phyloP scores from a whole-genome alignment of 92 coral and sea anemone species.

The Scolanthus callimorphus region DNA sequence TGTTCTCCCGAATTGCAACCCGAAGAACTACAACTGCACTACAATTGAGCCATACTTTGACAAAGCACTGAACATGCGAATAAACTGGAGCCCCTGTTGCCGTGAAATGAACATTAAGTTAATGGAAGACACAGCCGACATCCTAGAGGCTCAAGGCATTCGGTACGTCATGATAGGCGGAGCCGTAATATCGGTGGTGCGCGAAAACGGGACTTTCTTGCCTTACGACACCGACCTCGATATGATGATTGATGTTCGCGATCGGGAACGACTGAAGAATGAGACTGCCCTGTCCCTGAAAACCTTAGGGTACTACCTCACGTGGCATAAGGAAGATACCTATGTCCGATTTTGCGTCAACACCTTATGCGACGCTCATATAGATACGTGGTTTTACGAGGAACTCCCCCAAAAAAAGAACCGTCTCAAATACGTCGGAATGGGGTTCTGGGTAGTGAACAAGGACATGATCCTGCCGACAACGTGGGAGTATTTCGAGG shows the following conservation, averaged over 20 bases:
- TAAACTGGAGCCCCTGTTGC: conserved; percentile 35
- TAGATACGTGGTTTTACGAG: conserved; percentile 28
- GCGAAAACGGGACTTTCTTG: conserved; percentile 26
- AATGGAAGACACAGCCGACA: conserved; percentile 13
- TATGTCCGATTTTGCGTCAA: conserved; percentile 19
- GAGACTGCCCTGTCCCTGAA: conserved; percentile 15
- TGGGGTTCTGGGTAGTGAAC: conserved; percentile 19
- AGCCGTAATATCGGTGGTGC: conserved; percentile 25
- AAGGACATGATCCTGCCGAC: conserved; percentile 14
- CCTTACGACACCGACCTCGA: conserved; percentile 38
- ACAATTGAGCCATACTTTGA: conserved; percentile 25
- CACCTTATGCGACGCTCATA: conserved; percentile 25
- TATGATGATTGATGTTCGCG: conserved; percentile 20
- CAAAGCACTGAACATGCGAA: conserved; percentile 22
- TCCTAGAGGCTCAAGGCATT: conserved; percentile 21
- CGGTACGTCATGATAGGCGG: conserved; percentile 29
- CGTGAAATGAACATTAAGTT: conserved; percentile 16
- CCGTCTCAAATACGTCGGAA: conserved; percentile 9
- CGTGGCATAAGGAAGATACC: conserved; percentile 3
- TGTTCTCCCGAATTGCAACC: conserved; percentile 10
- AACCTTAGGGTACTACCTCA: conserved; percentile 9
- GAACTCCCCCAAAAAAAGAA: conserved; percentile 9
- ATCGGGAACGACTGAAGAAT: conserved; percentile 17
- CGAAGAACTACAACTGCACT: conserved; percentile 9
- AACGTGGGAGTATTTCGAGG: conserved; percentile 19